Evolutionary conservation across 2,797 vertebrate species (phyloP), one percentile per base, ranked within the genome.

Genomic region (Cynodonichthys magdalenae): DNA sequence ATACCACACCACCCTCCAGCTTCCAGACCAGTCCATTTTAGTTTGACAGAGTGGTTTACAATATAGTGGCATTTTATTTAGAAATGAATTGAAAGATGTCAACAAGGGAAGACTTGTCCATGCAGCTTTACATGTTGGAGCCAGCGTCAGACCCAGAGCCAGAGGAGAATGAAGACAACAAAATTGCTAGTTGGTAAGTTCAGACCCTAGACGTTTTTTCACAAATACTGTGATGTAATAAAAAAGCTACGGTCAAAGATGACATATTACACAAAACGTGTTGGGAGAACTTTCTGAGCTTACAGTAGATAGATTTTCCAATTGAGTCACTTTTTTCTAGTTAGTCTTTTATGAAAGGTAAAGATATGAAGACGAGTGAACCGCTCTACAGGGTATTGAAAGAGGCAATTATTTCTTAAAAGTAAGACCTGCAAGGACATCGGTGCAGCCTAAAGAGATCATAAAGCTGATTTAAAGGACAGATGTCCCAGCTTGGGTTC

Each of bases 271-370:
- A 95, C 93, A 78, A 85, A 92, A 95, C 95, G 95, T 97, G 96
- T 98, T 97, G 96, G 96, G 95, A 98, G 97, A 96, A 95, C 96
- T 94, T 95, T 95, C 92, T 96, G 96, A 96, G 95, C 95, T 96
- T 97, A 95, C 95, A 96, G 95, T 93, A 97, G 95, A 99, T 97
- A 97, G 96, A 98, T 98, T 98, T 96, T 95, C 93, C 94, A 93
- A 95, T 96, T 92, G 93, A 95, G 94, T 96, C 94, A 93, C 95
- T 96, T 95, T 96, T 96, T 96, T 97, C 95, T 96, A 95, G 95
- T 97, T 96, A 96, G 96, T 95, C 95, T 96, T 98, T 98, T 98
- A 98, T 96, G 96, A 96, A 96, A 97, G 95, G 94, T 94, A 95
- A 89, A 92, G 91, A 71, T 53, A 91, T 92, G 92, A 94, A 95